A percentile compares a stretch with the other conserved stretches of the same genome.
Evolutionary conservation across 2,797 vertebrate genomes (phyloP).

Genomic region (Etheostoma nigrum): DNA sequence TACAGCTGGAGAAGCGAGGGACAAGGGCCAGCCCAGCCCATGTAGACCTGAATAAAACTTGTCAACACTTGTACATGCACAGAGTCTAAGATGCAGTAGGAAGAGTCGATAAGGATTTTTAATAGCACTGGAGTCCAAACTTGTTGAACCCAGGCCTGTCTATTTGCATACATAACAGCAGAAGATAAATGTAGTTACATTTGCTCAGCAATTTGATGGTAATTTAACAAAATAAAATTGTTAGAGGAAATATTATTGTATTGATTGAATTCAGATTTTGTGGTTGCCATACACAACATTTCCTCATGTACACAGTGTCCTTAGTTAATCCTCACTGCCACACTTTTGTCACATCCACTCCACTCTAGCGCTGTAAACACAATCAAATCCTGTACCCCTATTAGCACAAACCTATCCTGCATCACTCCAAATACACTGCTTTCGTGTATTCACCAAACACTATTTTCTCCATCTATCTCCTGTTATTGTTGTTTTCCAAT

Average conservation of each 20-base stretch:
- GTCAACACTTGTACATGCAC: neutral
- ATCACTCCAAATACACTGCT: conserved; percentile 3
- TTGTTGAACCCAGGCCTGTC: conserved; percentile 32
- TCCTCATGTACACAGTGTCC: conserved; percentile 3
- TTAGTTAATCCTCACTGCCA: neutral
- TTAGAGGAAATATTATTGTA: neutral
- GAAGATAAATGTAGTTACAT: conserved; percentile 19
- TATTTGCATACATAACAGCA: conserved; percentile 40
- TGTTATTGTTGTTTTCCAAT: conserved; percentile 2
- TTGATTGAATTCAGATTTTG: neutral
- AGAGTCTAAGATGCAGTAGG: conserved; percentile 7
- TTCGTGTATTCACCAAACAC: conserved; percentile 3
- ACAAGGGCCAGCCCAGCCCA: neutral
- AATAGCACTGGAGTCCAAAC: conserved; percentile 26
- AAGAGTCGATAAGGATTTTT: conserved; percentile 20
- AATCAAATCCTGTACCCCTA: conserved; percentile 10
- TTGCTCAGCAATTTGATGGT: neutral
- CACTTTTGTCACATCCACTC: conserved; percentile 2
- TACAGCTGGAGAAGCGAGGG: conserved; percentile 13
- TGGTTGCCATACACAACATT: neutral
- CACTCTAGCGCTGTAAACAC: conserved; percentile 1
- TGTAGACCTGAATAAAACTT: neutral
- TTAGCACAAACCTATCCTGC: conserved; percentile 11
- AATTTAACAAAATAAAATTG: neutral
- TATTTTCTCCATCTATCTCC: conserved; percentile 1